A percentile compares a stretch with the other conserved stretches of the same genome.
Conservation (phyloP, 2,113 vertebrate genomes). For the Mormyrus iriodes region DNA sequence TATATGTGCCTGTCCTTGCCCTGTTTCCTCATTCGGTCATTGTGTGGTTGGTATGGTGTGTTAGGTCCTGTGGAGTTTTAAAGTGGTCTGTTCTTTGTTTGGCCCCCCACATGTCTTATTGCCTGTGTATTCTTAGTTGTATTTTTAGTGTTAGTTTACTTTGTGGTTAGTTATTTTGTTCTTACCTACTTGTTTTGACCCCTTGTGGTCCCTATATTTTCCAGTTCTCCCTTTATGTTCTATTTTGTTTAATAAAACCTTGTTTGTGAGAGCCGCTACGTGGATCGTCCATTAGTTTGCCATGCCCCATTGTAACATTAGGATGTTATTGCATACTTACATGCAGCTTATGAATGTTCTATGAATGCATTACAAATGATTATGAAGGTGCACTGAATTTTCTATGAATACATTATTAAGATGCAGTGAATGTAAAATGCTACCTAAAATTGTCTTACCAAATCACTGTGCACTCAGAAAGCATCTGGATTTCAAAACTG, state of each 20-base stretch:
- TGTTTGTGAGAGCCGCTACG: neutral
- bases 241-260: neutral
- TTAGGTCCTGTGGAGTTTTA: neutral
- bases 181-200: neutral
- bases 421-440: neutral
- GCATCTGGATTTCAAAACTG: neutral
- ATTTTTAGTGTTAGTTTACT: neutral
- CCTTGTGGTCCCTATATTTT: neutral
- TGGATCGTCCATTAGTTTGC: neutral
- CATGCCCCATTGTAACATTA: neutral
- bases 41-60: neutral
- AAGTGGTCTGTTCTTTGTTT: neutral
- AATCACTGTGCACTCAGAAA: neutral
- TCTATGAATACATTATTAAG: neutral
- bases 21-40: neutral
- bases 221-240: neutral
- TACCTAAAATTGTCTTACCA: neutral
- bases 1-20: neutral
- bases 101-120: neutral
- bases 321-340: neutral
- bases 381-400: neutral
- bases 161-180: neutral
- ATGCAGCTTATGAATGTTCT: too few relatives aligned
- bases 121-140: neutral
- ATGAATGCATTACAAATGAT: neutral